Evolutionary conservation across 1,140 invertebrate genomes (phyloP).

Genomic region (Musca vetustissima): DNA sequence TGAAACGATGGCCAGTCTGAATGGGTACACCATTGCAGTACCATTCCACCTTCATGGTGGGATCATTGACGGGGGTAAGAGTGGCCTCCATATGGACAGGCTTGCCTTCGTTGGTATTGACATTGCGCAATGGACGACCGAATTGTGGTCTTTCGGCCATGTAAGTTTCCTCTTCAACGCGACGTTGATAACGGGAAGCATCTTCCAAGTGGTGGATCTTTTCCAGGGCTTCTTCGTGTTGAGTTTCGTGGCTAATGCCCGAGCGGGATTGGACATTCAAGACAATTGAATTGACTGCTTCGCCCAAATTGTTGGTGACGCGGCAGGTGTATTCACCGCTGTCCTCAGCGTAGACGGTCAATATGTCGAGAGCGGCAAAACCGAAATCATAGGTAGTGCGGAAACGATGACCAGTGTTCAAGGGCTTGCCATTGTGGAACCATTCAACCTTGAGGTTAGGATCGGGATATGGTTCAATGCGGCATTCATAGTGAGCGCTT

Average conservation of each 20-base stretch:
- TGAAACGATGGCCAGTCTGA: constrained; percentile 85
- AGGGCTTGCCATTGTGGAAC: constrained; percentile 89
- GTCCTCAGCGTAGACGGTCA: constrained; percentile 91
- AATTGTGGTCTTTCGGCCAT: constrained; percentile 85
- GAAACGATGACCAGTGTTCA: constrained; percentile 89
- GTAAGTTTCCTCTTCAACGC: constrained; percentile 70
- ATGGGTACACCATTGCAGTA: constrained; percentile 89
- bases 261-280: constrained; percentile 81
- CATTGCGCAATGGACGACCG: constrained; percentile 83
- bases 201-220: constrained; percentile 92
- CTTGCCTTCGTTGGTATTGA: constrained; percentile 82
- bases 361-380: constrained; percentile 89
- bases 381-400: constrained; percentile 93
- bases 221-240: constrained; percentile 89
- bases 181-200: constrained; percentile 74
- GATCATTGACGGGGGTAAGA: constrained; percentile 91
- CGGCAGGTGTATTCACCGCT: constrained; percentile 89
- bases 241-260: constrained; percentile 88
- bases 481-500: constrained; percentile 93
- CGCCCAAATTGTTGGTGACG: constrained; percentile 84
- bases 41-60: constrained; percentile 95
- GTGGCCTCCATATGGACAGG: constrained; percentile 94
- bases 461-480: constrained; percentile 94
- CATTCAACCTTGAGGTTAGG: constrained; percentile 90
- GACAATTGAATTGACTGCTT: constrained; percentile 77